Conservation (phyloP, 2,113 vertebrate species). For the Promerops cafer region DNA sequence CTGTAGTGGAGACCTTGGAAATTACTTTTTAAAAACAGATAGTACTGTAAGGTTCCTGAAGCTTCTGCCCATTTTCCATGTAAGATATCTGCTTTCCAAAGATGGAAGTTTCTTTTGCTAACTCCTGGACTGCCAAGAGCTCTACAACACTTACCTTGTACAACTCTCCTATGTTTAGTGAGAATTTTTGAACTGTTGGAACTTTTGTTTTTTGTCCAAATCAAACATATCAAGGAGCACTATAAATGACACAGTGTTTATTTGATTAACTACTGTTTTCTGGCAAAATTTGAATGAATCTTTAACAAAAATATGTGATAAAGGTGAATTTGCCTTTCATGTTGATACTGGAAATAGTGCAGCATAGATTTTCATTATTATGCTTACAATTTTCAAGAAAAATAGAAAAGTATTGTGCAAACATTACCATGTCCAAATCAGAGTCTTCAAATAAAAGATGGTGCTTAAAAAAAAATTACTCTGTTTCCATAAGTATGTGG, state of each 20-base stretch:
- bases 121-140: neutral
- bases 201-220: neutral
- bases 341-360: neutral
- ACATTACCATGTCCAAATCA: neutral
- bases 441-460: neutral
- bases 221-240: neutral
- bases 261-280: neutral
- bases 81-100: neutral
- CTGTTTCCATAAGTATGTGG: neutral
- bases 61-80: neutral
- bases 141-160: neutral
- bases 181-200: neutral
- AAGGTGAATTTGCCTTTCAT: conserved; percentile 5
- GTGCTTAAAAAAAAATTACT: neutral
- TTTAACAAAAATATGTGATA: neutral
- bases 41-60: neutral
- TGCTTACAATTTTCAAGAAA: neutral
- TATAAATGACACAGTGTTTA: neutral
- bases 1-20: neutral
- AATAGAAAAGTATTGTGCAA: neutral
- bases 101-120: neutral
- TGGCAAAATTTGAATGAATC: neutral
- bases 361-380: neutral
- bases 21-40: neutral
- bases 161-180: neutral